Evolutionary conservation across 2,888 invertebrate genomes (phyloP), one percentile per base, ranked within the genome.

Genomic region (Pyrocoelia pectoralis): DNA sequence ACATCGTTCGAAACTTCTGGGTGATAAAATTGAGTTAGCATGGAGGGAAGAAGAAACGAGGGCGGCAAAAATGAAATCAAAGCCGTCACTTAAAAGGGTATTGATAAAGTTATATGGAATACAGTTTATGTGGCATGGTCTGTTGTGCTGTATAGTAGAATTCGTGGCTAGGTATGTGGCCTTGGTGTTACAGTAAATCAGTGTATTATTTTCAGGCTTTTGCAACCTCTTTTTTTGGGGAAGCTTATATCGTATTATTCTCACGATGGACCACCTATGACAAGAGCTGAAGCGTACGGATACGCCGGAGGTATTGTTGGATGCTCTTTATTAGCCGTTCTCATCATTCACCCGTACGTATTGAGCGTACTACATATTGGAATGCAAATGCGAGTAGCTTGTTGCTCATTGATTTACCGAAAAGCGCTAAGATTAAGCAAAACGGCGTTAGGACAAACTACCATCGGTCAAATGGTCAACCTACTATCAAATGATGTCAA

Each of bases 401-500:
- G 92, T 76, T 94, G 94, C 75, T 90, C 93, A 0, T 83, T 96
- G 15, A 89, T 96, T 67, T 95, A 94, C 77, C 86, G 94, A 77
- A 96, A 96, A 68, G 70, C 80, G 3, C 66, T 82, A 28, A 76
- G 75, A 49, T 68, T 82, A 29, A 78, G 92, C 73, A 89, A 89
- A 78, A 87, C 87, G 0, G 90, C 94, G 0, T 75, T 95, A 65
- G 88, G 89, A 1, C 86, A 91, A 75, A 93, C 93, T 6, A 93
- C 94, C 1, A 83, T 85, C 29, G 89, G 89, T 1, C 89, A 89
- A 78, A 85, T 89, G 65, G 95, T 97, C 24, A 97, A 97, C 79
- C 86, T 98, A 10, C 83, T 98, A 61, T 95, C 97, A 1, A 98
- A 97, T 77, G 98, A 98, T 80, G 94, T 98, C 68, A 93, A 93